phyloP scores from a whole-genome alignment of 2,113 vertebrate species.

The Scartelaos histophorus region DNA sequence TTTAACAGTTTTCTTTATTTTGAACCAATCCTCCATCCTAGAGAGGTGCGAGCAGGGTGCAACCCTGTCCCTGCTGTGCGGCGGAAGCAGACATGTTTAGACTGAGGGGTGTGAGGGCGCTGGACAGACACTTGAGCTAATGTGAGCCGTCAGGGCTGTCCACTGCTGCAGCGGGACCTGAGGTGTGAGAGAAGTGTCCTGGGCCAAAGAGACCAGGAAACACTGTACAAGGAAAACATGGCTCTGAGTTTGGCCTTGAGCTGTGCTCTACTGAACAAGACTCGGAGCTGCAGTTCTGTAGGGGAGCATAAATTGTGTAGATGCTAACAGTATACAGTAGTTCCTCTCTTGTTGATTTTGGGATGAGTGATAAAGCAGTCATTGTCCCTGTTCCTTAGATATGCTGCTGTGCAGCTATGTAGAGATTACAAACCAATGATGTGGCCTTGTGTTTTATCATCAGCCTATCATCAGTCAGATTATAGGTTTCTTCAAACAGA shows the following conservation, averaged over 20 bases:
- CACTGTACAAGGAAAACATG: not conserved
- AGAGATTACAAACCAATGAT: conserved; percentile 35
- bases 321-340: conserved; percentile 15
- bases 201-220: conserved; percentile 28
- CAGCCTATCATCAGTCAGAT: conserved; percentile 44
- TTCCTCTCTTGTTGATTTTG: conserved; percentile 39
- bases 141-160: conserved; percentile 70
- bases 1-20: conserved; percentile 4
- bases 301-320: conserved; percentile 23
- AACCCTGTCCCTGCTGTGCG: conserved; percentile 37
- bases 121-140: conserved; percentile 70
- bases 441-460: conserved; percentile 40
- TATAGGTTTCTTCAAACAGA: conserved; percentile 31
- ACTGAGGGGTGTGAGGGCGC: conserved; percentile 64
- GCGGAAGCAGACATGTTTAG: conserved; percentile 61
- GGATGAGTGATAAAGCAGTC: conserved; percentile 16
- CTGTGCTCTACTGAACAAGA: conserved; percentile 3
- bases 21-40: conserved; percentile 16
- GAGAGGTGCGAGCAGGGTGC: conserved; percentile 52
- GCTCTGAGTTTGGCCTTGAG: conserved; percentile 21
- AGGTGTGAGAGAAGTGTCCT: conserved; percentile 71
- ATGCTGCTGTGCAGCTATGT: conserved; percentile 44
- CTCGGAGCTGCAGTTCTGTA: not conserved
- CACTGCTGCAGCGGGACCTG: conserved; percentile 48
- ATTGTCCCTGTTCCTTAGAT: conserved; percentile 38